Base-by-base conservation (phyloP, 2,888 invertebrate species). In the Lepetodrilus schrolli region DNA sequence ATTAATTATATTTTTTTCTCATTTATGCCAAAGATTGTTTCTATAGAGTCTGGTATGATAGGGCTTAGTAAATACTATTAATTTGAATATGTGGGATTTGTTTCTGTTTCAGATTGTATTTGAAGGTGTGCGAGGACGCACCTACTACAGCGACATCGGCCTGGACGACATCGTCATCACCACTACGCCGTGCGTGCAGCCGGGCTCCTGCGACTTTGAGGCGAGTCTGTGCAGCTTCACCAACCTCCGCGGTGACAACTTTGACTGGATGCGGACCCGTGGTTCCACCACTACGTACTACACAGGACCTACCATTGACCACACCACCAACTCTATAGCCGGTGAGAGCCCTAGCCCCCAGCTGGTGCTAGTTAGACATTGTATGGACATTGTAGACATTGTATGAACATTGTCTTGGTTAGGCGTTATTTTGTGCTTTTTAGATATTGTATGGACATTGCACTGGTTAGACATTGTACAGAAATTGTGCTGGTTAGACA, bases 151-250 rank as follows among this genome's bases (percentile, higher is more conserved):
- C 72, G 83, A 84, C 73, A 82, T 87, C n/a, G 85, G 84, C 23
- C 74, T 86, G 23, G 87, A 87, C 72, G 86, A 86, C 69, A 75
- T 85, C 36, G 72, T 75, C 10, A 75, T 86, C 23, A 69, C 66
- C 1, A 70, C 77, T 2, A 83, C 83, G 5, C 49, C 79, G 8
- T 87, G 87, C 69, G 78, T 83, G 7, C 66, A 73, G 20, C 82
- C 84, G 13, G 85, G 79, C 0, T 75, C 80, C 17, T 87, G 87
- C 79, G 83, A 84, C 78, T 87, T 87, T 76, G 87, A 87, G 68
- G 58, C 71, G n/a, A 84, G 80, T 20, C 65, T 82, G 13, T 87
- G 87, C 80, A 83, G 83, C n/a, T 87, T 80, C 73, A 80, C 75
- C 2, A 86, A 85, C 72, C 38, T 81, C 1, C 51, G 71, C 21